A percentile compares a stretch with the other conserved stretches of the same genome.
Conservation (phyloP, 2,113 vertebrate species). For the Triplophysa tibetana region DNA sequence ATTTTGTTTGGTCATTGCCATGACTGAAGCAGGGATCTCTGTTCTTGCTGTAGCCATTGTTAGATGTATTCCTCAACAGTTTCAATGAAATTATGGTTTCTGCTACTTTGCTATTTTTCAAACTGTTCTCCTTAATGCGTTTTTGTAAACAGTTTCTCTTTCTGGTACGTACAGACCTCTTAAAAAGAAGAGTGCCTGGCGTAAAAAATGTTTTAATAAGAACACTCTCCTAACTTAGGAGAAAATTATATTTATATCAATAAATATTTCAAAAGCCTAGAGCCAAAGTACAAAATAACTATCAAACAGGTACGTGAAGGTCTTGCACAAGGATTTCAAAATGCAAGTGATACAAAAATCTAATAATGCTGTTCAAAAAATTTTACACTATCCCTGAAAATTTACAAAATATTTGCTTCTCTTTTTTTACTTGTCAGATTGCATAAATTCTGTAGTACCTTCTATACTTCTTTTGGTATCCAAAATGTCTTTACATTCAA, state of each 20-base stretch:
- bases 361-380: not conserved
- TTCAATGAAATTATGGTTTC: conserved; percentile 9
- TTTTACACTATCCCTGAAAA: conserved; percentile 39
- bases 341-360: conserved; percentile 29
- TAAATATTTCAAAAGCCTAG: conserved; percentile 68
- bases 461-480: conserved; percentile 24
- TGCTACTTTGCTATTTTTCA: conserved; percentile 16
- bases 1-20: conserved; percentile 69
- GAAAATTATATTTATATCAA: conserved; percentile 73
- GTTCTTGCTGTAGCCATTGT: conserved; percentile 73
- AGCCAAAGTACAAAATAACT: conserved; percentile 54
- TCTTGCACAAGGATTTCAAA: conserved; percentile 39
- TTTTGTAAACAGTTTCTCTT: conserved; percentile 53
- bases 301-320: conserved; percentile 38
- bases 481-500: conserved; percentile 40
- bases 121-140: conserved; percentile 26
- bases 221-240: conserved; percentile 73
- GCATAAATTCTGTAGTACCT: conserved; percentile 23
- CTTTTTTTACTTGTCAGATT: not conserved
- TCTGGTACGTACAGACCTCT: conserved; percentile 64
- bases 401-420: conserved; percentile 1
- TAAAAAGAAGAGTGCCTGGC: conserved; percentile 69
- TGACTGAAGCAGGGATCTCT: conserved; percentile 66
- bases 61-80: conserved; percentile 33
- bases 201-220: conserved; percentile 65